A percentile compares a stretch with the other conserved stretches of the same genome.
phyloP scores from a whole-genome alignment of 1,140 invertebrate genomes.

The Caerostris extrusa region DNA sequence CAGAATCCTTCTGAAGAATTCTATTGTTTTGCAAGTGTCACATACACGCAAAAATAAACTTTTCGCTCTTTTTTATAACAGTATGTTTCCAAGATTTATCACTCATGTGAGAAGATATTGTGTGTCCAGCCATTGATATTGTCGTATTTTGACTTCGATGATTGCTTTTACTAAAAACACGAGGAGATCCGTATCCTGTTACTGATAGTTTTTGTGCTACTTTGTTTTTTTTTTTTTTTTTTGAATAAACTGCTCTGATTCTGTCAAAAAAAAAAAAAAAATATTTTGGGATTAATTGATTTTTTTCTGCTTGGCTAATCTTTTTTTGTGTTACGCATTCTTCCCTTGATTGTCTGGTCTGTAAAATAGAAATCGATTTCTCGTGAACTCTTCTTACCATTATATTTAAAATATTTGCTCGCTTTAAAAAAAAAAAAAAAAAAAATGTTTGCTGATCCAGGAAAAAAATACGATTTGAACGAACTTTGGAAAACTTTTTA shows the following conservation, averaged over 20 bases:
- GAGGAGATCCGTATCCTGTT: not conserved
- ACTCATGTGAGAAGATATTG: too few species aligned
- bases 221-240: not conserved
- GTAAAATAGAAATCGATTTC: not conserved
- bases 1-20: too few species aligned
- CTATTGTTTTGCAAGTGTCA: too few species aligned
- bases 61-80: too few species aligned
- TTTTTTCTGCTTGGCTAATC: not conserved
- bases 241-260: not conserved
- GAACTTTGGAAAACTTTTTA: not conserved
- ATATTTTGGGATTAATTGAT: not conserved
- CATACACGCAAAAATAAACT: too few species aligned
- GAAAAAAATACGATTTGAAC: not conserved
- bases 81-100: too few species aligned
- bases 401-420: not conserved
- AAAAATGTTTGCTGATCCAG: not conserved
- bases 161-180: not conserved
- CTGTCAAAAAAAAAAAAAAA: constrained; percentile 6
- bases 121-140: not conserved
- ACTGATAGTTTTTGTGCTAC: too few species aligned
- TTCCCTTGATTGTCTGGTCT: not conserved
- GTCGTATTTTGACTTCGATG: not conserved
- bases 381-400: not conserved
- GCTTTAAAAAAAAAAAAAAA: not conserved
- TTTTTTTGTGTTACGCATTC: not conserved